Evolutionary conservation across 2,113 vertebrate genomes (phyloP), one percentile per base, ranked within the genome.

Genomic region (Hippocampus abdominalis): DNA sequence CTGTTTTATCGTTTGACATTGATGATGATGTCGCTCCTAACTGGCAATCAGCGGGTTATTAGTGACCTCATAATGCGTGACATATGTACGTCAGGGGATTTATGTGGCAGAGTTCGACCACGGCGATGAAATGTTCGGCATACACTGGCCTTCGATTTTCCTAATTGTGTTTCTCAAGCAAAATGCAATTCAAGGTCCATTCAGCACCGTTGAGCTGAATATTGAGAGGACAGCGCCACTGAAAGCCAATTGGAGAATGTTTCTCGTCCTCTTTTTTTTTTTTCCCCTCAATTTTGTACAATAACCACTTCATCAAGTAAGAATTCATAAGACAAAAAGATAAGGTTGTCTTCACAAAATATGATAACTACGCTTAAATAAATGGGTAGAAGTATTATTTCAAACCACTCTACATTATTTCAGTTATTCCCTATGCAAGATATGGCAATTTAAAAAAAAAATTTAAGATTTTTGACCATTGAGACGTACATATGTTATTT

Each of bases 61-160:
- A 8, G 20, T 53, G 6, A 57, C 23, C 25, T 27, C 13, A 27
- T 57, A 27, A 57, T 27, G 54, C 16, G 13, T 59, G 25, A 59
- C 27, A 32, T 29, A 16, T 59, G 18, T 59, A 16, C 13, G 27
- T 16, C 56, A 59, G 29, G 56, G 2, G 27, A 59, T 59, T 59
- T 29, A 32, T 29, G 2, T 59, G 13, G 3, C 56, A 10, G 23
- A 27, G 23, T 25, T 27, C 4, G 4, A 29, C 23, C 65, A 66
- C 32, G 1, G 51, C 54, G 13, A 57, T 29, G 1, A 76, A 66
- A 64, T 73, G n/a, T 64, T 60, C 65, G 53, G 25, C 71, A 71
- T 72, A 66, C 61, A 69, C 64, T 74, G 73, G 69, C 69, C 65
- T 81, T 71, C 36, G 61, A 29, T 73, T 42, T 66, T 40, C 10